phyloP scores from a whole-genome alignment of 2,888 invertebrate genomes.

The Epinotia bilunana region DNA sequence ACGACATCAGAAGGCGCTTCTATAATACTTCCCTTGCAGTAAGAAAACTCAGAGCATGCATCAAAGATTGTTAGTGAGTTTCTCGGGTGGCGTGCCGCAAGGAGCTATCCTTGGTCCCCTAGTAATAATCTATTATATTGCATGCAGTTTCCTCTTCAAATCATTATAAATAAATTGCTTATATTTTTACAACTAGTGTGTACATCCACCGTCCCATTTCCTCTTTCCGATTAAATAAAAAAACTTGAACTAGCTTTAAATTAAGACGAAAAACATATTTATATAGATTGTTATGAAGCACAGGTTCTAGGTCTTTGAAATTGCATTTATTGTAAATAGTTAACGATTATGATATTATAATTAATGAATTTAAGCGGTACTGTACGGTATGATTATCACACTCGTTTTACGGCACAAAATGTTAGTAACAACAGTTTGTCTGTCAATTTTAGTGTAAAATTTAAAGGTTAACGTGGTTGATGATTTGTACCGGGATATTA shows the following conservation, averaged over 20 bases:
- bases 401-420: constrained; percentile 84
- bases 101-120: constrained; percentile 53
- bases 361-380: constrained; percentile 67
- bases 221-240: constrained; percentile 74
- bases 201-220: constrained; percentile 83
- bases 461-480: constrained; percentile 64
- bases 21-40: constrained; percentile 31
- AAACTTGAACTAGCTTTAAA: constrained; percentile 80
- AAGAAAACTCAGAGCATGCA: constrained; percentile 24
- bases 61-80: constrained; percentile 36
- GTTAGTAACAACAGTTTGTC: constrained; percentile 78
- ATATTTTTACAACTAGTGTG: constrained; percentile 73
- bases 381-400: constrained; percentile 78
- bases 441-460: constrained; percentile 81
- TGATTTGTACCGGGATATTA: constrained; percentile 70
- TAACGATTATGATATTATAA: constrained; percentile 70
- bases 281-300: constrained; percentile 84
- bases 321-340: constrained; percentile 84
- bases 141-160: constrained; percentile 62
- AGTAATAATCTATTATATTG: constrained; percentile 47
- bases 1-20: constrained; percentile 19
- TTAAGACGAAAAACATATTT: constrained; percentile 75
- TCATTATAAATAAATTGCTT: constrained; percentile 65
- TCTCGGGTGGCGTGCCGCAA: constrained; percentile 54
- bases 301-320: constrained; percentile 82